Percentiles rank a stretch among this genome's conserved stretches.
Conservation (phyloP, 2,888 invertebrate species). For the Ariolimax columbianus region DNA sequence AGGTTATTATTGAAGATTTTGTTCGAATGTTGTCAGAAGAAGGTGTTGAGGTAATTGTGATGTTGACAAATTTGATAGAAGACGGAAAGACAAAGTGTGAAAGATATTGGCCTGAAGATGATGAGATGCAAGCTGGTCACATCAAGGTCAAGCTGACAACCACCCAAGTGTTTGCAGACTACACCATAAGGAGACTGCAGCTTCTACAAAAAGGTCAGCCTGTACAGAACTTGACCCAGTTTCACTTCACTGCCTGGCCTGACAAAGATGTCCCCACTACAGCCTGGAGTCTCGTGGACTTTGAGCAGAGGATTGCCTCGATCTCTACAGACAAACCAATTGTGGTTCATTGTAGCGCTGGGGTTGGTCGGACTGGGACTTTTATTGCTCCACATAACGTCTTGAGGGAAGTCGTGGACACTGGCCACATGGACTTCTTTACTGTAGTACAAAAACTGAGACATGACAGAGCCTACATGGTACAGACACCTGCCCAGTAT, state of each 20-base stretch:
- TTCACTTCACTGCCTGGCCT: constrained; percentile 21
- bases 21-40: constrained; percentile 9
- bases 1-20: not conserved
- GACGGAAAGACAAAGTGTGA: constrained; percentile 14
- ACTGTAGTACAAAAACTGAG: constrained; percentile 6
- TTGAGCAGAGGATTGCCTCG: not conserved
- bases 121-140: not conserved
- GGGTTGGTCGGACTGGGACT: constrained; percentile 9
- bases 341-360: constrained; percentile 12
- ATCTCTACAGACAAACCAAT: constrained; percentile 1
- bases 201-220: not conserved
- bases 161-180: constrained; percentile 22
- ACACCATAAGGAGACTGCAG: constrained; percentile 14
- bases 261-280: constrained; percentile 22
- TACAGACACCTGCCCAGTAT: not conserved
- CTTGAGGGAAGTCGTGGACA: not conserved
- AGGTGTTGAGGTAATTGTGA: not conserved
- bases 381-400: not conserved
- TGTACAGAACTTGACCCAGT: not conserved
- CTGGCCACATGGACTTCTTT: not conserved
- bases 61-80: constrained; percentile 2
- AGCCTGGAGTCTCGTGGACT: constrained; percentile 1
- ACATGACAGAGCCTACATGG: not conserved
- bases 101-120: constrained; percentile 15
- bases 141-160: constrained; percentile 7